A percentile compares a stretch with the other conserved stretches of the same genome.
These are phyloP conservation scores for Dromaius novaehollandiae DNA, from an alignment of 2,113 vertebrate species.

Conservation along the genomic window DNA sequence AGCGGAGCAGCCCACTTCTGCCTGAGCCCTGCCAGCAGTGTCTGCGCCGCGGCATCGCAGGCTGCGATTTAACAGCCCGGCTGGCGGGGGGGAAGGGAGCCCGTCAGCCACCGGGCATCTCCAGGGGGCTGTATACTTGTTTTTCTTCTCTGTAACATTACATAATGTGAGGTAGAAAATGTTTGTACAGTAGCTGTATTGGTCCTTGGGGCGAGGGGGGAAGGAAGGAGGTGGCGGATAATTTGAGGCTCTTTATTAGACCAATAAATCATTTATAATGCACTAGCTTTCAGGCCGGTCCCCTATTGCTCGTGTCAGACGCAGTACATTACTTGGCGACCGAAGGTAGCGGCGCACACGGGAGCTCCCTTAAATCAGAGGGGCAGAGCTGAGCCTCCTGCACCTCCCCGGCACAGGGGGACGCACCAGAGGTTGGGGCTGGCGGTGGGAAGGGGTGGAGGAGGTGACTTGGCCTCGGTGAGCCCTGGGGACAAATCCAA, in stretches of 20 bases:
- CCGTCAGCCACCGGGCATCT: background rate
- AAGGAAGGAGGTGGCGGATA: conserved; percentile 57
- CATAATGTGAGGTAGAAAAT: conserved; percentile 68
- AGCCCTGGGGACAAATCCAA: background rate
- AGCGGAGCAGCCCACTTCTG: fast-evolving
- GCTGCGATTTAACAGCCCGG: background rate
- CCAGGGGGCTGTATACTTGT: conserved; percentile 33
- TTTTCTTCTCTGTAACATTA: conserved; percentile 70
- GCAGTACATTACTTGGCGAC: background rate
- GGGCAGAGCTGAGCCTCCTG: background rate
- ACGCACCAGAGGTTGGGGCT: background rate
- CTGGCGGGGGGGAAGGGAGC: background rate
- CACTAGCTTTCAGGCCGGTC: conserved; percentile 45
- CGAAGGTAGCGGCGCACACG: background rate
- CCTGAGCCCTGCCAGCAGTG: background rate
- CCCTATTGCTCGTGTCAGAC: conserved; percentile 57
- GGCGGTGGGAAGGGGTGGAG: fast-evolving
- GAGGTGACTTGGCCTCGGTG: background rate
- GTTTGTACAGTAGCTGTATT: conserved; percentile 66
- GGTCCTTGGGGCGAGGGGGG: conserved; percentile 60
- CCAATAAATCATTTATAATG: conserved; percentile 75
- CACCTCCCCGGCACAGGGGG: background rate
- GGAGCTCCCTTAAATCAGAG: background rate
- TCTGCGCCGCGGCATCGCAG: background rate
- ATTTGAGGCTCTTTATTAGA: conserved; percentile 76